Evolutionary conservation across 2,888 invertebrate species (phyloP), one percentile per base, ranked within the genome.

Genomic region (Blastobasis adustella): DNA sequence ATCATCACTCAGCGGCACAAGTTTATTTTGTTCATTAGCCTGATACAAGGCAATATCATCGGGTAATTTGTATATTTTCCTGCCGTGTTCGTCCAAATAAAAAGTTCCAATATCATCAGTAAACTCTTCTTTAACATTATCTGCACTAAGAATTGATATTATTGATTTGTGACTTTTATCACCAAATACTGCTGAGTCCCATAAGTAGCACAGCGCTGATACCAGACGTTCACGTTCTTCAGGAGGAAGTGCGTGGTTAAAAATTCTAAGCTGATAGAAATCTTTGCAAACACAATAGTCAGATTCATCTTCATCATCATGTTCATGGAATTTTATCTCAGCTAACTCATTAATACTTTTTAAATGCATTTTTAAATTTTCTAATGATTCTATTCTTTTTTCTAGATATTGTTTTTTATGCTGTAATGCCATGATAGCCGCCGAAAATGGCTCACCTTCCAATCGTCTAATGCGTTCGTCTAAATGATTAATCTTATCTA

Each of bases 71-170:
- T 88, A 88, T 54, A 88, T 81, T 72, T 83, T 88, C 45, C 88
- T 71, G 53, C 81, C 76, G 49, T 85, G 54, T 54, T 79, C 75
- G 64, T 88, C 88, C 37, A 86, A 67, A 48, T 67, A 72, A 63
- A 73, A 88, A 23, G 67, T 80, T 0, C 88, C 88, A 10, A 82
- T 61, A 46, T 83, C 81, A 63, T 88, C 88, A 10, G 65, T 71
- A 59, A 73, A 88, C 59, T 84, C 80, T 64, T 87, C 83, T 65
- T 73, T 82, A 10, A 67, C 65, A 43, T 82, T 79, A 57, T 70
- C 65, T 6, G 79, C 85, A 60, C 82, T 84, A 9, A 85, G 65
- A 55, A 88, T 87, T 23, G 88, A 85, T 57, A 87, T 79, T 8
- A 85, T 71, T 10, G 88, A 88, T 54, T 81, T 80, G 23, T 23